Evolutionary conservation across 1,140 invertebrate genomes (phyloP), one percentile per base, ranked within the genome.

Genomic region (Chelonus insularis): DNA sequence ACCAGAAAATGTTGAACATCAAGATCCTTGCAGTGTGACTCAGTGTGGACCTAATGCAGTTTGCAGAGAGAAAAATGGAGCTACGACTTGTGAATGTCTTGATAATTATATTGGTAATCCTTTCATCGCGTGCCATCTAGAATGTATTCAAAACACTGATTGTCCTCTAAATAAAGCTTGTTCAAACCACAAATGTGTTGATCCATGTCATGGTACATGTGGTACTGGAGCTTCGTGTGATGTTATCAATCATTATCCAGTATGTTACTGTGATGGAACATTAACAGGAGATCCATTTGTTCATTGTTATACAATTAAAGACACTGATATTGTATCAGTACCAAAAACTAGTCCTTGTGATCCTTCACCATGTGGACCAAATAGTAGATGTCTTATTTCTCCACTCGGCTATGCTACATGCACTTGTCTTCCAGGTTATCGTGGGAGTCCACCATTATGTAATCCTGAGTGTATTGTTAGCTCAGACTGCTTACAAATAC

Each of bases 401-500:
- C 74, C 78, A 60, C 83, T 89, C 72, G 90, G 90, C 20, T 87
- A 86, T 70, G 89, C 91, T 0, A 84, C 88, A 4, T 95, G 93
- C 66, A 90, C 89, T 11, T 95, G 93, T 72, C 73, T 92, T 43
- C 90, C 91, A 1, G 88, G 86, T 34, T 92, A 87, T 70, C 87
- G 86, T 73, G 93, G 93, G 39, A 84, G 88, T 65, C 89, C 92
- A 45, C 91, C 91, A 29, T 85, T 87, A 68, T 93, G 91, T 68
- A 89, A 89, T 77, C 90, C 90, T 20, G 89, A 92, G 79, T 92
- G 90, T 78, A 84, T 91, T 9, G 88, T 89, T 8, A 92, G 90
- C 73, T 88, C 89, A 1, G 91, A 93, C 74, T 93, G 91, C 75
- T 78, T 86, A 9, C 88, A 90, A 76, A 89, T 84, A 20, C 86